Percentiles rank a stretch among this genome's conserved stretches.
These are phyloP conservation scores for Oscheius sp. DNA, from an alignment of 2,888 invertebrate species.

Conservation along the genomic window DNA sequence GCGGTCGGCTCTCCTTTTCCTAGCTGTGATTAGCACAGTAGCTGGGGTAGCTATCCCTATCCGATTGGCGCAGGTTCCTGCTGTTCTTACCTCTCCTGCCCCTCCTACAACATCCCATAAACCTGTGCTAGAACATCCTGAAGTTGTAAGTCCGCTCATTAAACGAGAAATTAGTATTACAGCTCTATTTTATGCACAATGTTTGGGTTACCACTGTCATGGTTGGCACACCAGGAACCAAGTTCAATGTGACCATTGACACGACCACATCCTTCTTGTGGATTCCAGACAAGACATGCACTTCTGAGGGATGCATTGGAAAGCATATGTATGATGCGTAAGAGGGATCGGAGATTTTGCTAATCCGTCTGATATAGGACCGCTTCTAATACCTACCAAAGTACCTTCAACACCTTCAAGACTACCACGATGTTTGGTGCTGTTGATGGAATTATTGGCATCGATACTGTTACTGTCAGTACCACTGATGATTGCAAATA, in stretches of 20 bases:
- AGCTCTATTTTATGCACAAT: conserved; percentile 2
- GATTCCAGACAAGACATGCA: conserved; percentile 17
- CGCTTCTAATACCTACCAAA: neutral
- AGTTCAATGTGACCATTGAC: conserved; percentile 21
- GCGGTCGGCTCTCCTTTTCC: conserved; percentile 3
- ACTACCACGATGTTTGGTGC: conserved; percentile 12
- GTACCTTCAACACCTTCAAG: neutral
- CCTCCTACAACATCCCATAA: neutral
- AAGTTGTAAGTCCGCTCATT: neutral
- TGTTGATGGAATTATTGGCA: conserved; percentile 15
- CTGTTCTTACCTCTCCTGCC: neutral
- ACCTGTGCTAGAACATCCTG: neutral
- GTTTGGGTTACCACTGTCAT: conserved; percentile 25
- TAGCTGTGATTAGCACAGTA: neutral
- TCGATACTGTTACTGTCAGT: conserved; percentile 27
- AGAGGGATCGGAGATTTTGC: neutral
- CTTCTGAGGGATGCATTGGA: conserved; percentile 3
- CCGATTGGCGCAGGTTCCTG: neutral
- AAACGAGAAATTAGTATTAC: too few species aligned
- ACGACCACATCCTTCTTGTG: conserved; percentile 30
- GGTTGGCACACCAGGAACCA: conserved; percentile 29
- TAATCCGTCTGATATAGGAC: neutral
- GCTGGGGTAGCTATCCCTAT: conserved; percentile 9
- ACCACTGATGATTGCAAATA: neutral
- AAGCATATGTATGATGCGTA: conserved; percentile 17